phyloP scores from a whole-genome alignment of 2,888 invertebrate species.

The Megalurothrips usitatus region DNA sequence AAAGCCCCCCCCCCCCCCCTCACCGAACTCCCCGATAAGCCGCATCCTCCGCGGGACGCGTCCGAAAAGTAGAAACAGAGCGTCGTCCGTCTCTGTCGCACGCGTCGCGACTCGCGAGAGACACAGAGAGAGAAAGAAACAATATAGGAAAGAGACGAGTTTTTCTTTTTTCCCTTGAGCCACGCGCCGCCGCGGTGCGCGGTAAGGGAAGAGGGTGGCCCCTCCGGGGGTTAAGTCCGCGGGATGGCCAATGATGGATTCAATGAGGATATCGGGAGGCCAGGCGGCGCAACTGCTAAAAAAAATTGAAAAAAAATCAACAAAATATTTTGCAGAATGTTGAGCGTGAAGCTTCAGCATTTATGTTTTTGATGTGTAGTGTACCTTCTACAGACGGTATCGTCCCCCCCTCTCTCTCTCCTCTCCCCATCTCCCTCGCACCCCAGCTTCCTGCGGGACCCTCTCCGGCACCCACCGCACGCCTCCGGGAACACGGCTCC shows the following conservation, averaged over 20 bases:
- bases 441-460: not conserved
- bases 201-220: not conserved
- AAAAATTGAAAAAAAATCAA: not conserved
- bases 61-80: too few species aligned
- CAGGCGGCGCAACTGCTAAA: not conserved
- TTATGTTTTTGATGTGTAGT: too few species aligned
- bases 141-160: too few species aligned
- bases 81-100: too few species aligned
- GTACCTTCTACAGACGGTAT: not conserved
- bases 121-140: too few species aligned
- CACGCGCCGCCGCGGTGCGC: too few species aligned
- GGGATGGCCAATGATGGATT: not conserved
- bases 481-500: conserved; percentile 15
- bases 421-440: not conserved
- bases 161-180: too few species aligned
- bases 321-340: not conserved
- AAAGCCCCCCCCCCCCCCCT: too few species aligned
- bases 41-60: too few species aligned
- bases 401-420: not conserved
- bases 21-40: too few species aligned
- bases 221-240: not conserved
- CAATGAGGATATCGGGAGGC: not conserved
- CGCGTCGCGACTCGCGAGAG: too few species aligned
- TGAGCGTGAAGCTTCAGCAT: not conserved
- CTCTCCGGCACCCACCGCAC: not conserved